These are phyloP conservation scores for Ruditapes philippinarum DNA, from an alignment of 1,140 invertebrate species.

Conservation along the genomic window DNA sequence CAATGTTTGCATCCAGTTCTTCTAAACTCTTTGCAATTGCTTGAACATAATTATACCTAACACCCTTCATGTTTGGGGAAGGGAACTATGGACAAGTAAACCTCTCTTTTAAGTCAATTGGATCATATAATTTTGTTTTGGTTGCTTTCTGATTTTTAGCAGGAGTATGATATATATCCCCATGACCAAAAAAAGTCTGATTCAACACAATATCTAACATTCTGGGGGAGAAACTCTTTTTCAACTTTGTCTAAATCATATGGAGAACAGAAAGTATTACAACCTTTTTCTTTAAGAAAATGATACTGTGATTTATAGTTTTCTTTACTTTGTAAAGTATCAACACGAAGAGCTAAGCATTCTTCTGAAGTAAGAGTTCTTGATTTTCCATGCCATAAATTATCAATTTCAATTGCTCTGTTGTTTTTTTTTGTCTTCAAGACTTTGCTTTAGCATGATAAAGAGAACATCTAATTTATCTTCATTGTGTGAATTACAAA, in stretches of 20 bases:
- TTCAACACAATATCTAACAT: not conserved
- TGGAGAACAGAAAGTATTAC: not conserved
- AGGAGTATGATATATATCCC: not conserved
- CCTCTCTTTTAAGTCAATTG: not conserved
- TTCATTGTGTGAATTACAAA: not conserved
- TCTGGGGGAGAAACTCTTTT: not conserved
- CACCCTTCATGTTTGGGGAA: not conserved
- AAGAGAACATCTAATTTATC: not conserved
- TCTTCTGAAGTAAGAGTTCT: not conserved
- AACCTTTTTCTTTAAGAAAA: not conserved
- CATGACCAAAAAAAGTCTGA: not conserved
- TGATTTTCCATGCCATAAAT: not conserved
- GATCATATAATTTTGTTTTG: not conserved
- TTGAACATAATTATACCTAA: not conserved
- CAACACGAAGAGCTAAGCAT: not conserved
- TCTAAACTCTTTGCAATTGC: not conserved
- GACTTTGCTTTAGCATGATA: slow-evolving; percentile 2
- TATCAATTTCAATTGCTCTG: not conserved
- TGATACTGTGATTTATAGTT: not conserved
- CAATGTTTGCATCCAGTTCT: not conserved
- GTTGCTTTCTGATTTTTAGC: not conserved
- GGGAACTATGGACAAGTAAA: not conserved
- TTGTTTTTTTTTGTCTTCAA: not conserved
- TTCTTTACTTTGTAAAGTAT: not conserved
- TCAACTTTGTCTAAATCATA: not conserved